Base-by-base conservation (phyloP, 2,113 vertebrate species). In the Verasper variegatus region DNA sequence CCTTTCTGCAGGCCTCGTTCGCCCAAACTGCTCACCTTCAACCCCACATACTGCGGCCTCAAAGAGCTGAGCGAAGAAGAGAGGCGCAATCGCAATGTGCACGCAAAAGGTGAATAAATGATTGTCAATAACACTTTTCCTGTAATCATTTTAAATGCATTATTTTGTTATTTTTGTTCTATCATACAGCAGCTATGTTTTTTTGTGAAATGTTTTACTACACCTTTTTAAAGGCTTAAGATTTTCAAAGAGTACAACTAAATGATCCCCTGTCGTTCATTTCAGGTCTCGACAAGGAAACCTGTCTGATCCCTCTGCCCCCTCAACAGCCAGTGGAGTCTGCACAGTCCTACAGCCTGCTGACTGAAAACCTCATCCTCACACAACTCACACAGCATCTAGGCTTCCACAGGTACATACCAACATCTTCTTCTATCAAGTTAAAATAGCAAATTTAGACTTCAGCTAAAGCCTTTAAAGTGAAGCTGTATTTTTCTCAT, bases 201-300 rank as follows among this genome's bases (percentile, higher is more conserved):
- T 5, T 58, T 26, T 5, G 27, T 2, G 20, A 11, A 12, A n/a
- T 40, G 6, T 15, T 45, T 31, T 35, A 18, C 11, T 4, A 21
- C 13, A n/a, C 15, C 21, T 74, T 56, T 64, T 42, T 51, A 64
- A 24, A 45, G 21, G 13, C 45, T 2, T 6, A 56, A 51, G 17
- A 54, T 42, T 40, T 74, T 56, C 4, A 0, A 24, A 24, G 26
- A 58, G 23, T 51, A 21, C 2, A 21, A 21, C 11, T n/a, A 70
- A 66, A 68, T 1, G 49, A 62, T 12, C 14, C 2, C 2, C 5
- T 61, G 24, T 83, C 1, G 73, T 17, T 26, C 20, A 21, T 78
- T 75, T n/a, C 78, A 99, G 98, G 96, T 80, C 92, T 99, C 78
- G 97, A 99, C 68, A 99, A 97, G 84, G 98, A 99, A 92, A 99